Evolutionary conservation across 2,113 vertebrate genomes (phyloP).

Genomic region (Arizona elegans): DNA sequence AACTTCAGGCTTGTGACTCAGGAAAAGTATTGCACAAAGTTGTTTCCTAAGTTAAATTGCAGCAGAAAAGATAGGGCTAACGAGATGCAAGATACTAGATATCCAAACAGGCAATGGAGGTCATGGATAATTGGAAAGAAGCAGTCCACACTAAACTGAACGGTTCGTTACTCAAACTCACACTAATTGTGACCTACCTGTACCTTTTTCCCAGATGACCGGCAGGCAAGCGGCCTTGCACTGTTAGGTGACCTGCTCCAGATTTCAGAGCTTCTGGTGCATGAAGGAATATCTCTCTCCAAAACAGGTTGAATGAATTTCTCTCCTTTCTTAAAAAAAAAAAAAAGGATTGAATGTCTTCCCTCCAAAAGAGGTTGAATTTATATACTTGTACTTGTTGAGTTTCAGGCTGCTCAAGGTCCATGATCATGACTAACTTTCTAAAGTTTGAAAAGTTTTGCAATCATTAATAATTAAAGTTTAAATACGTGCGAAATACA

Average conservation of each 20-base stretch:
- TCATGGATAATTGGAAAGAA: not conserved
- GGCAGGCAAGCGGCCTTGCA: not conserved
- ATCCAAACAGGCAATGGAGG: not conserved
- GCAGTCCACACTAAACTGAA: not conserved
- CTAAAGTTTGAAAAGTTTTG: not conserved
- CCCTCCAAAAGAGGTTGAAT: not conserved
- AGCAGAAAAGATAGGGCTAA: not conserved
- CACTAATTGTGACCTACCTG: not conserved
- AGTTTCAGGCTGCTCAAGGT: not conserved
- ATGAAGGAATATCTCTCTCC: not conserved
- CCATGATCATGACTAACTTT: not conserved
- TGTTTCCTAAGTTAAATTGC: not conserved
- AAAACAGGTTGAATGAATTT: not conserved
- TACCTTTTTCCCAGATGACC: not conserved
- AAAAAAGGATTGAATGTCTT: not conserved
- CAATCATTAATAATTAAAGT: not conserved
- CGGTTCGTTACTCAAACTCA: not conserved
- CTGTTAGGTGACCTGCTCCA: not conserved
- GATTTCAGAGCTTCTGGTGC: not conserved
- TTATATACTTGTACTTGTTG: not conserved
- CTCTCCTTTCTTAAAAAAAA: not conserved
- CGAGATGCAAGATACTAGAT: not conserved
- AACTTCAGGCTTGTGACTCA: not conserved
- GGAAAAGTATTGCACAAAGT: not conserved
- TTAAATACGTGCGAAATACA: not conserved